Evolutionary conservation across 2,888 invertebrate species (phyloP).

Genomic region (Conchocele bisecta): DNA sequence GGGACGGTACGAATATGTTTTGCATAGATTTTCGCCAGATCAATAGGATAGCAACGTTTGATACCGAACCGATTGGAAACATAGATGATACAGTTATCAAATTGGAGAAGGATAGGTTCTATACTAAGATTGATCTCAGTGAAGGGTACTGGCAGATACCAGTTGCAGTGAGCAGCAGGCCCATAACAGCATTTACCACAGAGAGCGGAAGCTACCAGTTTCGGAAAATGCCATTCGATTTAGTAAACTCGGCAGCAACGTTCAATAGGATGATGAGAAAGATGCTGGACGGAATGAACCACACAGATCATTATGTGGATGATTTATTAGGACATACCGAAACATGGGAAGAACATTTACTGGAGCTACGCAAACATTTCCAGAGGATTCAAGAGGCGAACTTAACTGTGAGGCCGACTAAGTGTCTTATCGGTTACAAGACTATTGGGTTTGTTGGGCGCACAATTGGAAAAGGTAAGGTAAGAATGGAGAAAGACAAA

Average conservation of each 20-base stretch:
- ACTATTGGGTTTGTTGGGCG: constrained; percentile 19
- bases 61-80: constrained; percentile 6
- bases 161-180: not conserved
- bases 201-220: not conserved
- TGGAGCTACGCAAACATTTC: not conserved
- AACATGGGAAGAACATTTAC: constrained; percentile 17
- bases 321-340: constrained; percentile 6
- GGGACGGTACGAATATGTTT: not conserved
- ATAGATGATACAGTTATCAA: not conserved
- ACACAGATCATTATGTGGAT: constrained; percentile 11
- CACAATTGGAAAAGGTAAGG: constrained; percentile 11
- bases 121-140: not conserved
- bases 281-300: not conserved
- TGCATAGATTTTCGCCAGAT: not conserved
- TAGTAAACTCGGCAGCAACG: constrained; percentile 18
- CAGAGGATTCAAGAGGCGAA: not conserved
- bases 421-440: constrained; percentile 16
- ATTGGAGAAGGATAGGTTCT: constrained; percentile 1
- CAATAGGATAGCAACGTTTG: not conserved
- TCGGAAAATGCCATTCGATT: constrained; percentile 12
- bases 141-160: not conserved
- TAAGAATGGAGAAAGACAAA: constrained; percentile 19
- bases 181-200: not conserved
- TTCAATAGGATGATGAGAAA: constrained; percentile 27
- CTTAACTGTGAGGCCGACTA: constrained; percentile 18